phyloP scores from a whole-genome alignment of 2,113 vertebrate species.

The Nannobrachium achirus region DNA sequence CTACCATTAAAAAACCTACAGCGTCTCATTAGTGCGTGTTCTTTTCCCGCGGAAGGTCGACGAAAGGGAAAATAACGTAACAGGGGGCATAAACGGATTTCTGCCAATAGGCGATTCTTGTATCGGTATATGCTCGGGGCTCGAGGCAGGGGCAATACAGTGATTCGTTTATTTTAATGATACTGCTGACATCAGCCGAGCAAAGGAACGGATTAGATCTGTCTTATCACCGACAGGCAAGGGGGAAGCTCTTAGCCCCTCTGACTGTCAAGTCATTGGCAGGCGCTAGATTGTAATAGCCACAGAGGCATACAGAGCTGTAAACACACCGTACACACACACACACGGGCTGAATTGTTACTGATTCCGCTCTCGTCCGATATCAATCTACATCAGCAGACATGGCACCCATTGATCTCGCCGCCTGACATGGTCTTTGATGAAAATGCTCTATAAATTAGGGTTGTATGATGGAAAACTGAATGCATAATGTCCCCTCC shows the following conservation, averaged over 20 bases:
- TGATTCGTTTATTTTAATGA: conserved; percentile 72
- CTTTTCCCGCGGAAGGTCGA: conserved; percentile 58
- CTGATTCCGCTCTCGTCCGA: conserved; percentile 48
- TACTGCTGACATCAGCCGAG: conserved; percentile 64
- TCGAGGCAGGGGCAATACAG: conserved; percentile 56
- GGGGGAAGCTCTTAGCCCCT: conserved; percentile 47
- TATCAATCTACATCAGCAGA: conserved; percentile 63
- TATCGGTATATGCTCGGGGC: too few relatives aligned
- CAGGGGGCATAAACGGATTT: conserved; percentile 24
- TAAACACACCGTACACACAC: too few relatives aligned
- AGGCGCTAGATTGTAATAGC: conserved; percentile 46
- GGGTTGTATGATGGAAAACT: conserved; percentile 55
- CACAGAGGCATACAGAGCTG: conserved; percentile 59
- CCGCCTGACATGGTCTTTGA: conserved; percentile 50
- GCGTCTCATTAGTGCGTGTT: conserved; percentile 25
- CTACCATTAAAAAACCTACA: conserved; percentile 41
- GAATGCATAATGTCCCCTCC: conserved; percentile 49
- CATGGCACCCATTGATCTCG: conserved; percentile 49
- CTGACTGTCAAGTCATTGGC: conserved; percentile 64
- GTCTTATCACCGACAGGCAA: conserved; percentile 56
- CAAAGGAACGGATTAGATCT: conserved; percentile 59
- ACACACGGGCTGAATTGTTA: conserved; percentile 58
- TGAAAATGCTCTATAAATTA: conserved; percentile 69
- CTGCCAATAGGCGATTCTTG: conserved; percentile 53
- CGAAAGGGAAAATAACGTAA: conserved; percentile 50